Base-by-base conservation (phyloP, 1,140 invertebrate species). In the Hormaphis cornu region DNA sequence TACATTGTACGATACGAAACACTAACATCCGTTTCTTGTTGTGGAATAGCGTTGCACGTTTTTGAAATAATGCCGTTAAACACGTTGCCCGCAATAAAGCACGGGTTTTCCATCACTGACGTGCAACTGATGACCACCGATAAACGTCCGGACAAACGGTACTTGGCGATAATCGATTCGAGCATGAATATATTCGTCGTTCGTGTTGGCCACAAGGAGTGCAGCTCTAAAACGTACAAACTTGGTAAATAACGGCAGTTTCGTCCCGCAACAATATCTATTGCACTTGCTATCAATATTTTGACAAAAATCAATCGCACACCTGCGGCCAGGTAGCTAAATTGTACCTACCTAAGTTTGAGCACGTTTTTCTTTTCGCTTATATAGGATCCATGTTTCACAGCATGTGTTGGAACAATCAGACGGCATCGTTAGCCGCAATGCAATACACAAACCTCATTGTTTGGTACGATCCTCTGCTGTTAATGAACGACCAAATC, bases 391-490 rank as follows among this genome's bases (percentile, higher is more conserved):
- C 83, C 18, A 91, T 93, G 83, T 85, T 93, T 3, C 85, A 89
- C 35, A 86, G 86, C 16, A 83, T 94, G 50, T 81, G 80, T 71
- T 95, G 93, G 91, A 90, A 91, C 73, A 86, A 85, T 69, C 84
- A 86, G 69, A 84, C 87, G 2, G 93, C 92, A 77, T 90, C 94
- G 75, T 78, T 96, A 71, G 89, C 89, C 22, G 89, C 88, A 1
- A 84, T 95, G 70, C 83, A 91, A 72, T 91, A 95, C 73, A 83
- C 86, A 1, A 87, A 84, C 74, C 79, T 95, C 20, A 85, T 86
- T 20, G 84, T 95, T 16, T 95, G 90, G 88, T 87, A 90, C 72
- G 92, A 89, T 76, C 93, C 93, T 1, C 83, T 83, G 42, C 84
- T 87, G 22, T 81, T 86, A 0, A 87, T 84, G 73, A 82, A 87